Conservation (phyloP, 2,888 invertebrate species). For the Cheilosia vulpina region DNA sequence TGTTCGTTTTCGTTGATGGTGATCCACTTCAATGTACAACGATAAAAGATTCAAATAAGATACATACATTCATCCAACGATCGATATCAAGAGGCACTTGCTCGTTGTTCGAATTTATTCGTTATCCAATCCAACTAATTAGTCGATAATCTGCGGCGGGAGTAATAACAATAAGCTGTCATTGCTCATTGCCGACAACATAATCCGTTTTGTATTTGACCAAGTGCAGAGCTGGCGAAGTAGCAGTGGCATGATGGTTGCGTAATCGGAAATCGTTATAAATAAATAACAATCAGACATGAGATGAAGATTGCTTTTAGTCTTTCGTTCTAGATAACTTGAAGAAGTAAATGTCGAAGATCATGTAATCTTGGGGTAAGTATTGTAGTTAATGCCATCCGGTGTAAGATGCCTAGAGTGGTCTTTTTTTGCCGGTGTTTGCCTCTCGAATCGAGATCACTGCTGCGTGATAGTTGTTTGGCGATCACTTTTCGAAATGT, state of each 20-base stretch:
- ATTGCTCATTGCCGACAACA: constrained; percentile 66
- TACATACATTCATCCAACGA: constrained; percentile 44
- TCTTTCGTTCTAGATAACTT: constrained; percentile 36
- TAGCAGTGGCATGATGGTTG: constrained; percentile 42
- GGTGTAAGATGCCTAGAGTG: constrained; percentile 19
- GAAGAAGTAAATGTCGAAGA: constrained; percentile 55
- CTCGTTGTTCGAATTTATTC: constrained; percentile 35
- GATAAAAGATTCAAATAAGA: constrained; percentile 23
- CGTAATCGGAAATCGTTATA: constrained; percentile 66
- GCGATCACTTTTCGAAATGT: constrained; percentile 44
- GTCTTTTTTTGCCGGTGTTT: not conserved
- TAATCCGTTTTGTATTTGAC: constrained; percentile 35
- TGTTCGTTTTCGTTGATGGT: constrained; percentile 28
- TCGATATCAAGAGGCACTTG: constrained; percentile 64
- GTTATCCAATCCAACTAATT: constrained; percentile 50
- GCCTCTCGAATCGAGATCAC: constrained; percentile 31
- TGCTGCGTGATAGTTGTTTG: constrained; percentile 27
- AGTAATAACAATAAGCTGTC: constrained; percentile 58
- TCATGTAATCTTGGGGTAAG: constrained; percentile 48
- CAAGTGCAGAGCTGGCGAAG: not conserved
- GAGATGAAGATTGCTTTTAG: constrained; percentile 28
- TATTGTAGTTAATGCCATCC: constrained; percentile 64
- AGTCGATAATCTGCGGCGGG: constrained; percentile 55
- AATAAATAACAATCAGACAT: constrained; percentile 44
- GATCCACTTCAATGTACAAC: constrained; percentile 36